Base-by-base conservation (phyloP, 2,888 invertebrate genomes). In the Caenorhabditis sp. region DNA sequence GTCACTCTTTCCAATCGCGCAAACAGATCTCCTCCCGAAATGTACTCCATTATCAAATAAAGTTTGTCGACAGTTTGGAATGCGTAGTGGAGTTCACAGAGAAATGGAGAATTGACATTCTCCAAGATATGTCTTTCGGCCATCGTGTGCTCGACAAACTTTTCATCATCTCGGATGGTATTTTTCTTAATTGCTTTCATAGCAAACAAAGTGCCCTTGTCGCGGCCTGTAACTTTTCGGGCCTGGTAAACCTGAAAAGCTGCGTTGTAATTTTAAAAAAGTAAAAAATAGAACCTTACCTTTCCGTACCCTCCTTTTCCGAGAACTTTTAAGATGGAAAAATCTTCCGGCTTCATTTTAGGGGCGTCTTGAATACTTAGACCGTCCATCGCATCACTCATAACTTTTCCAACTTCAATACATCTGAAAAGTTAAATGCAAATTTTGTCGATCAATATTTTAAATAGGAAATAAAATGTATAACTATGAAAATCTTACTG, bases 291-390 rank as follows among this genome's bases (percentile, higher is more conserved):
- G 20, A 7, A 22, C 43, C 55, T 24, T 26, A 98, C 98, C 92
- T 99, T 99, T 87, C 99, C 99, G 92, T 99, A 99, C 76, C 99
- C 99, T 82, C 99, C 99, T 92, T 97, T 97, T 26, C 99, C 99
- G 71, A 99, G 95, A 24, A 92, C 96, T 91, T 95, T 96, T 78
- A 95, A 93, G 68, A 99, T 91, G 90, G 97, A 95, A 91, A 99
- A 99, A 91, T 99, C 98, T 90, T 95, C 93, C 30, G 95, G 95
- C n/a, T 96, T 95, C 65, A 94, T n/a, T n/a, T n/a, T n/a, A n/a
- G n/a, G n/a, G n/a, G n/a, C n/a, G n/a, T n/a, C n/a, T n/a, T n/a
- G n/a, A n/a, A n/a, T n/a, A n/a, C n/a, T n/a, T n/a, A n/a, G n/a
- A n/a, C n/a, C n/a, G n/a, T n/a, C n/a, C n/a, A n/a, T n/a, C n/a